Evolutionary conservation across 2,888 invertebrate species (phyloP).

Genomic region (Ichneumoninae sp.): DNA sequence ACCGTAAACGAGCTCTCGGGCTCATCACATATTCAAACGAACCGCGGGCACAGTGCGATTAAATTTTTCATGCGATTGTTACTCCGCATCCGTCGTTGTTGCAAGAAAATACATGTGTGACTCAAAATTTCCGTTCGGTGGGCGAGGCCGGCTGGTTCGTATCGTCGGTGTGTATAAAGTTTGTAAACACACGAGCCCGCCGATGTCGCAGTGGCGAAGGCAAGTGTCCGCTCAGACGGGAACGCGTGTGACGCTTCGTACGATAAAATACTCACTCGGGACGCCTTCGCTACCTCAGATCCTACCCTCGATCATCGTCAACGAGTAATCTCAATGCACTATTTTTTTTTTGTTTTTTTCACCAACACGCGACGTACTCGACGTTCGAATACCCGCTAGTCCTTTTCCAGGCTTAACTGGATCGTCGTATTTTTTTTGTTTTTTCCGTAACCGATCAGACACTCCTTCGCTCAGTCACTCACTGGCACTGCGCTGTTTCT

Average conservation of each 20-base stretch:
- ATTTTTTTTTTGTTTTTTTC: neutral
- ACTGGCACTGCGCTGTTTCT: constrained; percentile 7
- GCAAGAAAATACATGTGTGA: neutral
- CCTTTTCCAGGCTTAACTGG: neutral
- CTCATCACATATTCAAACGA: constrained; percentile 22
- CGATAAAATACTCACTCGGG: neutral
- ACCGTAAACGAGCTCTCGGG: neutral
- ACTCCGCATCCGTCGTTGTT: neutral
- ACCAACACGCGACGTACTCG: neutral
- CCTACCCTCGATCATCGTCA: neutral
- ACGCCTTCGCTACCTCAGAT: neutral
- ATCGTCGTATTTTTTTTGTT: neutral
- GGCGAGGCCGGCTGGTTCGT: constrained; percentile 45
- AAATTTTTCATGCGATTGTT: neutral
- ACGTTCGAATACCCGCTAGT: constrained; percentile 3
- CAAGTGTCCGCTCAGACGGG: constrained; percentile 46
- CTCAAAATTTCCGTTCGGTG: neutral
- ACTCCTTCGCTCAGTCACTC: constrained; percentile 16
- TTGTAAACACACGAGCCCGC: constrained; percentile 62
- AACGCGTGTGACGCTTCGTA: constrained; percentile 49
- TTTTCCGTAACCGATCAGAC: constrained; percentile 7
- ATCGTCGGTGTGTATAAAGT: constrained; percentile 38
- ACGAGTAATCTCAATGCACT: neutral
- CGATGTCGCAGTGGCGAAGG: constrained; percentile 45
- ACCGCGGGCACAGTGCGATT: constrained; percentile 2